Evolutionary conservation across 2,797 vertebrate species (phyloP).

Genomic region (Mareca penelope): DNA sequence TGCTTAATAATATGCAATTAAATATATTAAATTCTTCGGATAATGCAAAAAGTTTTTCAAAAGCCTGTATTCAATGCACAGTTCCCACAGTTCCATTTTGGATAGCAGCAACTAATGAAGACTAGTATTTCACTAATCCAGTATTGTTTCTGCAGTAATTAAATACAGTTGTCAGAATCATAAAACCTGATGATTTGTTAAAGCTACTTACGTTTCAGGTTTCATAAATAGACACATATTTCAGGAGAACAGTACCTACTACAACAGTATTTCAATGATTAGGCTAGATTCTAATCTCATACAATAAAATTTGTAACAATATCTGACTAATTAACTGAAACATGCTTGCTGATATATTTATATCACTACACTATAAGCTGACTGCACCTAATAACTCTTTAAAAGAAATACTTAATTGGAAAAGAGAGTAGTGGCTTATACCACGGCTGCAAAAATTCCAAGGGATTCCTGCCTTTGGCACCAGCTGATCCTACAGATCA

Average conservation of each 20-base stretch:
- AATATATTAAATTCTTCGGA: neutral
- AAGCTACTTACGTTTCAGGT: too few relatives aligned
- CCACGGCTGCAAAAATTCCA: neutral
- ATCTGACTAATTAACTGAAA: neutral
- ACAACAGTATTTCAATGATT: neutral
- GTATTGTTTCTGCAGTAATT: neutral
- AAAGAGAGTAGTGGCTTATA: neutral
- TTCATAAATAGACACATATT: too few relatives aligned
- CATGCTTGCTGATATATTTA: neutral
- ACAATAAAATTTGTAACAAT: neutral
- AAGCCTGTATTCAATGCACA: neutral
- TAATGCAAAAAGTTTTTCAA: neutral
- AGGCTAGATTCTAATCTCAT: neutral
- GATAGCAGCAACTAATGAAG: neutral
- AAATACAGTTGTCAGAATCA: too few relatives aligned
- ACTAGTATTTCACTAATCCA: neutral
- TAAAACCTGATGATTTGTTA: too few relatives aligned
- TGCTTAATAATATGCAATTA: neutral
- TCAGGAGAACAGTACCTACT: neutral
- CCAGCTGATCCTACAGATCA: neutral
- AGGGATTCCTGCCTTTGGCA: neutral
- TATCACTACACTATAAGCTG: neutral
- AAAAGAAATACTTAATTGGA: neutral
- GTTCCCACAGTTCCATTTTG: neutral
- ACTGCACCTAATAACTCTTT: neutral